phyloP scores from a whole-genome alignment of 2,888 invertebrate genomes.

The Megastigmus dorsalis region DNA sequence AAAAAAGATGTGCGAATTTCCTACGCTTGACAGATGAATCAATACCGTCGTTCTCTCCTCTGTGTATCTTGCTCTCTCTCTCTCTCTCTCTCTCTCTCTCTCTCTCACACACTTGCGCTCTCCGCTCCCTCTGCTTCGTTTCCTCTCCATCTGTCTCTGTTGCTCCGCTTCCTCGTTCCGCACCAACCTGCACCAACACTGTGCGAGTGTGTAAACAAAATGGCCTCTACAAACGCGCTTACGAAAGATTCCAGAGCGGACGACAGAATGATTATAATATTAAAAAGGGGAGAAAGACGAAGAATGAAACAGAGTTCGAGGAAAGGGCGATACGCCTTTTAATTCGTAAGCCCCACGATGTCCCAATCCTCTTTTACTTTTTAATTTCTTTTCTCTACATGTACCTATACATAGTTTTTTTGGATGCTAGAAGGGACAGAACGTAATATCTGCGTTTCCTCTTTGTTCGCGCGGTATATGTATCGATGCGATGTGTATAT shows the following conservation, averaged over 20 bases:
- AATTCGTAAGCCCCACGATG: neutral
- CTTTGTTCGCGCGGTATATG: constrained; percentile 3
- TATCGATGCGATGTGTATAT: neutral
- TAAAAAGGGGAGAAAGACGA: neutral
- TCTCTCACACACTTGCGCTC: too few species aligned
- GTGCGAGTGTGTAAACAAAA: constrained; percentile 44
- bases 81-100: constrained; percentile 13
- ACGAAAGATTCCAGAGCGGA: constrained; percentile 9
- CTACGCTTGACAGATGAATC: constrained; percentile 71
- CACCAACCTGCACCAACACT: constrained; percentile 16
- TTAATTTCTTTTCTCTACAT: neutral
- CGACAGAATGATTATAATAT: neutral
- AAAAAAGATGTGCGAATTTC: constrained; percentile 56
- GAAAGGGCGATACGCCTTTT: neutral
- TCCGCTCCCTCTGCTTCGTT: neutral
- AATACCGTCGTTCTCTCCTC: constrained; percentile 61
- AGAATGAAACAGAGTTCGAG: neutral
- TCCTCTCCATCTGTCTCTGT: neutral
- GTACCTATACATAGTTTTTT: neutral
- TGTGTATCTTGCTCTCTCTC: neutral
- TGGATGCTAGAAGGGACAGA: neutral
- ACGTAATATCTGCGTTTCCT: neutral
- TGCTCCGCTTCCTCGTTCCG: constrained; percentile 48
- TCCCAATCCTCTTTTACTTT: neutral
- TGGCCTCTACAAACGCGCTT: constrained; percentile 42